phyloP scores from a whole-genome alignment of 2,113 vertebrate genomes.

The Oceanodroma tethys region DNA sequence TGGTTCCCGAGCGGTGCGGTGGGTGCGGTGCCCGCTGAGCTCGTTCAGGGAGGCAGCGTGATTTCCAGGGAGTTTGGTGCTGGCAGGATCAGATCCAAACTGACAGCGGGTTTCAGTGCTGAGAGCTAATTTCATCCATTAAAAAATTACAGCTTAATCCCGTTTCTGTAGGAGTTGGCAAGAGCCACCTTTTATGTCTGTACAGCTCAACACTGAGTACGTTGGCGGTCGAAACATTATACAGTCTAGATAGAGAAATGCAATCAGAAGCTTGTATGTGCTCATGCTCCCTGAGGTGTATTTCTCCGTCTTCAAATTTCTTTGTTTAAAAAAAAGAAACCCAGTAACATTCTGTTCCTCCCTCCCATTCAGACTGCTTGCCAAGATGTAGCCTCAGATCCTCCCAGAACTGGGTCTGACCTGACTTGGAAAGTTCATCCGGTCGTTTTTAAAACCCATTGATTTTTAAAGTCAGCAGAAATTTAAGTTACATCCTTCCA shows the following conservation, averaged over 20 bases:
- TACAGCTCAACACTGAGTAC: not conserved
- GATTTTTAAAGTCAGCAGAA: not conserved
- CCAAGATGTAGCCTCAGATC: not conserved
- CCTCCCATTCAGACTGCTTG: not conserved
- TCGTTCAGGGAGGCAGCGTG: not conserved
- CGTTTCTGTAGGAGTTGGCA: not conserved
- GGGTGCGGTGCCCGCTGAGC: not conserved
- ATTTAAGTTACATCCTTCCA: not conserved
- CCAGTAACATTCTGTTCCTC: not conserved
- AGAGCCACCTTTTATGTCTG: not conserved
- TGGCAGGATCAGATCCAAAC: not conserved
- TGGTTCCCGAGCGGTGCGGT: fast-evolving
- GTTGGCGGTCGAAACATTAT: not conserved
- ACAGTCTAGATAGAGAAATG: not conserved
- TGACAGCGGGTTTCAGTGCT: not conserved
- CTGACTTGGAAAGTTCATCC: not conserved
- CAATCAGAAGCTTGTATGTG: not conserved
- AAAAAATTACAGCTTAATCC: not conserved
- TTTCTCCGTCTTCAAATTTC: not conserved
- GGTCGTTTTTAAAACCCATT: not conserved
- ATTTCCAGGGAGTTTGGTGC: not conserved
- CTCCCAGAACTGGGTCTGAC: not conserved
- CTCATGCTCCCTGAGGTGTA: not conserved
- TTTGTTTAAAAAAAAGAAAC: not conserved
- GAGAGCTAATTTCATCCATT: not conserved